Evolutionary conservation across 2,888 invertebrate species (phyloP).

Genomic region (Schizotus pectinicornis): DNA sequence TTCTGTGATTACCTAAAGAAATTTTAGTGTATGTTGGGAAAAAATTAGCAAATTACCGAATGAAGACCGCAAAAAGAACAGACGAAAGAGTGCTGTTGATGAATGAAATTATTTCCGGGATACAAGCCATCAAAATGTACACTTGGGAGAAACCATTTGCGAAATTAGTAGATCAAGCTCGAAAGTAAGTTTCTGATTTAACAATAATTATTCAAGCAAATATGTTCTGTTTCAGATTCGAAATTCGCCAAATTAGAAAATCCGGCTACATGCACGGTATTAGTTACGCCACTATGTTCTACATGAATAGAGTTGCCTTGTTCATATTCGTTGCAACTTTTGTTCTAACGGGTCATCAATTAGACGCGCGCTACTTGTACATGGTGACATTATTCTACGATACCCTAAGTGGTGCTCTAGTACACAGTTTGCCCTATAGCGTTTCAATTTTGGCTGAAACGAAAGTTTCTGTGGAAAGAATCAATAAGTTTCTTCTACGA

Average conservation of each 20-base stretch:
- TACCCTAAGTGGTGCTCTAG: slow-evolving; percentile 69
- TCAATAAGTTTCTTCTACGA: slow-evolving; percentile 65
- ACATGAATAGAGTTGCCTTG: slow-evolving; percentile 83
- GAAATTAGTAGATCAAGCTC: slow-evolving; percentile 70
- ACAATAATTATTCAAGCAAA: slow-evolving; percentile 21
- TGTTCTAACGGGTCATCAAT: slow-evolving; percentile 66
- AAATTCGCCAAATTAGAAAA: slow-evolving; percentile 68
- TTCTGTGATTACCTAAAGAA: slow-evolving; percentile 24
- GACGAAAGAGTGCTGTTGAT: slow-evolving; percentile 86
- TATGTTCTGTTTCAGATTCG: slow-evolving; percentile 66
- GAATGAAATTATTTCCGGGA: slow-evolving; percentile 88
- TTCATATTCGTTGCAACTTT: slow-evolving; percentile 80
- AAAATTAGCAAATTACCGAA: slow-evolving; percentile 72
- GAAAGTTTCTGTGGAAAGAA: slow-evolving; percentile 71
- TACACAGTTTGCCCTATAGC: slow-evolving; percentile 68
- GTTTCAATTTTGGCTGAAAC: slow-evolving; percentile 77
- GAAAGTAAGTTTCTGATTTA: slow-evolving; percentile 57
- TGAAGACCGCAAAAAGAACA: slow-evolving; percentile 79
- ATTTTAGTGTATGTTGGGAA: slow-evolving; percentile 66
- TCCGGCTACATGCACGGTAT: slow-evolving; percentile 71
- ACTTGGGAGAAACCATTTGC: slow-evolving; percentile 92
- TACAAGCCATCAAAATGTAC: slow-evolving; percentile 95
- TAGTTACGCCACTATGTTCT: slow-evolving; percentile 69
- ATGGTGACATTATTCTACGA: slow-evolving; percentile 78
- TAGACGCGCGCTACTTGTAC: slow-evolving; percentile 70